These are phyloP conservation scores for Clivina fossor DNA, from an alignment of 2,888 invertebrate genomes.

Conservation along the genomic window DNA sequence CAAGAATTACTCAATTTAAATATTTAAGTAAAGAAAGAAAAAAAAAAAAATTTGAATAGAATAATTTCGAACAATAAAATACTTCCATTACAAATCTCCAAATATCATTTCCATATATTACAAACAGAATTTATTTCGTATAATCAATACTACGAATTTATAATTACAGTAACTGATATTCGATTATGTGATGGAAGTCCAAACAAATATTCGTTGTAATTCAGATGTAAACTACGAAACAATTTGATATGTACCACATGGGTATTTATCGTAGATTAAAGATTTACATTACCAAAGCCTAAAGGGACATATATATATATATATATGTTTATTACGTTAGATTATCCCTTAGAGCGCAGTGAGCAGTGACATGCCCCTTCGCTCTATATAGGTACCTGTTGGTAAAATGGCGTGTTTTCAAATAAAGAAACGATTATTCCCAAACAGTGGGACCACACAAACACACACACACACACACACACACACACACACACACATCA, in stretches of 20 bases:
- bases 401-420: conserved; percentile 9
- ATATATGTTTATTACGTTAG: conserved; percentile 19
- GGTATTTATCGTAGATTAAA: conserved; percentile 25
- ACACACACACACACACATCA: no score
- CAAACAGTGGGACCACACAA: conserved; percentile 9
- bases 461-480: no score
- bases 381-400: conserved; percentile 9
- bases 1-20: no score
- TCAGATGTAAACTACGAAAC: neutral
- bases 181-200: neutral
- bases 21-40: no score
- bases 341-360: conserved; percentile 13
- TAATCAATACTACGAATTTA: no score
- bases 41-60: no score
- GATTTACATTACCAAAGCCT: conserved; percentile 17
- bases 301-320: conserved; percentile 3
- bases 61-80: no score
- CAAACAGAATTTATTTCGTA: no score
- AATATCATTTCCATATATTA: neutral
- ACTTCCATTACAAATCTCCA: no score
- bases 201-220: neutral
- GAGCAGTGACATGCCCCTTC: neutral
- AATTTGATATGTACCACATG: neutral
- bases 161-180: neutral
- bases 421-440: conserved; percentile 4